Evolutionary conservation across 1,140 invertebrate genomes (phyloP).

Genomic region (Drosophila ironensis): DNA sequence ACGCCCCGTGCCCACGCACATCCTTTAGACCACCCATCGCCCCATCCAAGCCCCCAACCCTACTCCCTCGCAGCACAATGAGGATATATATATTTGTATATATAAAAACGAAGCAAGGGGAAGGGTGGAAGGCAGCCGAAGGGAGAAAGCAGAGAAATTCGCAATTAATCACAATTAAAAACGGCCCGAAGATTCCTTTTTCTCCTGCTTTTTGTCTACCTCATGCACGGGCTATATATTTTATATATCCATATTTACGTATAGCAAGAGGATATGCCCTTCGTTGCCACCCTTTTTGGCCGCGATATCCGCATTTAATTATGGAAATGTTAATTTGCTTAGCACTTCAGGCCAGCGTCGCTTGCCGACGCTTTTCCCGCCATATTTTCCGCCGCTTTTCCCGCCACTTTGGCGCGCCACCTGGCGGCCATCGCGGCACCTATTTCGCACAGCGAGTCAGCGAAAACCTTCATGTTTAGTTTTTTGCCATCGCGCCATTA

Average conservation of each 20-base stretch:
- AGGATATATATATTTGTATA: conserved; percentile 13
- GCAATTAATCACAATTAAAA: conserved; percentile 48
- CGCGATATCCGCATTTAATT: conserved; percentile 70
- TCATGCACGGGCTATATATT: neutral
- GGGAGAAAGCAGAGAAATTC: neutral
- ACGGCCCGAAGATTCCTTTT: conserved; percentile 11
- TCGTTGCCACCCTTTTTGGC: conserved; percentile 20
- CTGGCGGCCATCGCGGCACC: conserved; percentile 33
- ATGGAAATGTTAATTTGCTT: conserved; percentile 78
- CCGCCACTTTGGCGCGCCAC: conserved; percentile 28
- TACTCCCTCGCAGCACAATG: conserved; percentile 19
- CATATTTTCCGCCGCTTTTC: neutral
- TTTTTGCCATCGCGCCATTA: conserved; percentile 72
- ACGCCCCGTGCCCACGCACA: conserved; percentile 26
- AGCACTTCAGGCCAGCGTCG: conserved; percentile 54
- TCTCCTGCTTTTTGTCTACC: neutral
- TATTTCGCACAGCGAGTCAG: conserved; percentile 29
- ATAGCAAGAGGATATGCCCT: neutral
- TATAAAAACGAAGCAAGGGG: too few species aligned
- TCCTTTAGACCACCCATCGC: neutral
- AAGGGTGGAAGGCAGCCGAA: neutral
- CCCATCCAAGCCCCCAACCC: conserved; percentile 40
- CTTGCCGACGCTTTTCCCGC: neutral
- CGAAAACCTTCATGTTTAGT: conserved; percentile 71
- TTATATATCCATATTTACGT: neutral